phyloP scores from a whole-genome alignment of 2,888 invertebrate genomes.

The Cerceris rybyensis region DNA sequence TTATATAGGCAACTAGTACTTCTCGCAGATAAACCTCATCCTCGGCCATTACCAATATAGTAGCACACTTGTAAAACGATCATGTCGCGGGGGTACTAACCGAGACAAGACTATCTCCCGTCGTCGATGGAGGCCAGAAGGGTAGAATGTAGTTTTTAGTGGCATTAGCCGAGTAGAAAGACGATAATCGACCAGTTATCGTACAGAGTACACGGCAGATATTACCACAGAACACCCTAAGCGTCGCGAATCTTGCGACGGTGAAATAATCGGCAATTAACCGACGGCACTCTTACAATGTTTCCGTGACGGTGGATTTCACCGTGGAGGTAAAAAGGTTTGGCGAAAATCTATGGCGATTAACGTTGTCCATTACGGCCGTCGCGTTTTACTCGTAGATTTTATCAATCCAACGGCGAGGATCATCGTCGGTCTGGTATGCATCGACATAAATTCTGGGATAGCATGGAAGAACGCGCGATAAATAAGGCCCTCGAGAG shows the following conservation, averaged over 20 bases:
- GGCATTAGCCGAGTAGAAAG: conserved; percentile 25
- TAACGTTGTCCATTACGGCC: neutral
- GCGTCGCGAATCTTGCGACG: conserved; percentile 22
- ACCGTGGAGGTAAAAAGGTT: neutral
- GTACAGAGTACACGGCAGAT: conserved; percentile 32
- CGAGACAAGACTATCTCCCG: conserved; percentile 58
- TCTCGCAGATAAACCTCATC: conserved; percentile 50
- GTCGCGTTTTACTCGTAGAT: neutral
- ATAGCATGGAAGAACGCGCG: conserved; percentile 16
- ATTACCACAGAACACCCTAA: conserved; percentile 38
- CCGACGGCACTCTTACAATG: conserved; percentile 11
- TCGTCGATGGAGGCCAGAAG: conserved; percentile 12
- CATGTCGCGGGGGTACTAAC: conserved; percentile 54
- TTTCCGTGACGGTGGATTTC: neutral
- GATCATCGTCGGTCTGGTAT: neutral
- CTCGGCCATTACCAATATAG: conserved; percentile 54
- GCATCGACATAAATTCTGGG: neutral
- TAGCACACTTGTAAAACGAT: conserved; percentile 62
- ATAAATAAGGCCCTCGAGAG: conserved; percentile 7
- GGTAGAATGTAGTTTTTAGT: conserved; percentile 51
- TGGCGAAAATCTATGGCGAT: neutral
- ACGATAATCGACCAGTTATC: conserved; percentile 61
- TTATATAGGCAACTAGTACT: conserved; percentile 39
- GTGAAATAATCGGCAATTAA: conserved; percentile 24
- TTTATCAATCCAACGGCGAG: neutral